phyloP scores from a whole-genome alignment of 2,113 vertebrate genomes.

The Taxidea taxus region DNA sequence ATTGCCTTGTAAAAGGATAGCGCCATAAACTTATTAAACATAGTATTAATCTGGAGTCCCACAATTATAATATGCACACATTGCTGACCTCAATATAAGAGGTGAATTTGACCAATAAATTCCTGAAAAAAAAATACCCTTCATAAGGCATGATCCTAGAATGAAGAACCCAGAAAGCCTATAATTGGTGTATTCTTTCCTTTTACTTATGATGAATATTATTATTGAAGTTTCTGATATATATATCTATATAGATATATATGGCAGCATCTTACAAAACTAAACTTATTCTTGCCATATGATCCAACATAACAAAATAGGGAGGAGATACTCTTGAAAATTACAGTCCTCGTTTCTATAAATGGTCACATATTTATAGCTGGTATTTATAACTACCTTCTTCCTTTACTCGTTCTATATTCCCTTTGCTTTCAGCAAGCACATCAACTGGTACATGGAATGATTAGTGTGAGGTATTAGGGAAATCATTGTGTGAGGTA shows the following conservation, averaged over 20 bases:
- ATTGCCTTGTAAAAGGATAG: background rate
- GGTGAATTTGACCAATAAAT: background rate
- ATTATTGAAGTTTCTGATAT: background rate
- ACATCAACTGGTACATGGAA: background rate
- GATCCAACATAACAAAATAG: background rate
- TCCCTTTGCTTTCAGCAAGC: background rate
- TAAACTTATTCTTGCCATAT: background rate
- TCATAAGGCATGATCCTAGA: background rate
- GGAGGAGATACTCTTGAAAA: background rate
- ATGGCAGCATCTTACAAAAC: background rate
- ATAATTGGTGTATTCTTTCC: background rate
- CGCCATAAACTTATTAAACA: background rate
- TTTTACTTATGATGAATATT: background rate
- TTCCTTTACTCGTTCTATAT: background rate
- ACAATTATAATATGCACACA: background rate
- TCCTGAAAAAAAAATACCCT: background rate
- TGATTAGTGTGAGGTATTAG: background rate
- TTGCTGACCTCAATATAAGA: background rate
- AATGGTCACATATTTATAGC: background rate
- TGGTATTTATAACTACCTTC: background rate
- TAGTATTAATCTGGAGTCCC: background rate
- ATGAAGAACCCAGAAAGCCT: background rate
- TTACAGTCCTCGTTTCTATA: background rate
- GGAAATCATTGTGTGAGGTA: background rate
- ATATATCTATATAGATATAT: background rate